These are phyloP conservation scores for Chaetorhynchus papuensis DNA, from an alignment of 2,113 vertebrate genomes.

Conservation along the genomic window DNA sequence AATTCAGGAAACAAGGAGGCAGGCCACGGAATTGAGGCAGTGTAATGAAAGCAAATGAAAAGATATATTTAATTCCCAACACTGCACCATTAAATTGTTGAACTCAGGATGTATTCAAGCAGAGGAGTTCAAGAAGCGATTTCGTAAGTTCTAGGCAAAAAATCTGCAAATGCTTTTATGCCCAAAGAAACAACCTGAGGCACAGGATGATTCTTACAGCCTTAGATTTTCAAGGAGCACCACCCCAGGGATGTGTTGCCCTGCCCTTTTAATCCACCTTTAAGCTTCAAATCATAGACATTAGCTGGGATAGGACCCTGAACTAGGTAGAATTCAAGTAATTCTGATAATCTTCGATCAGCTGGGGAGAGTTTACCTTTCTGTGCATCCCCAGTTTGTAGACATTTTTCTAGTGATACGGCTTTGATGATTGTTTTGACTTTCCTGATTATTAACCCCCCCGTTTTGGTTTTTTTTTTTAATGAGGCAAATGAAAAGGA, in stretches of 20 bases:
- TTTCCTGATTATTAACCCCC: background rate
- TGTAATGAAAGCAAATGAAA: background rate
- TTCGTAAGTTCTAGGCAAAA: background rate
- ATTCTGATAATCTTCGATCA: background rate
- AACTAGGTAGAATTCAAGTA: background rate
- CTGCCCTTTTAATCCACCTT: background rate
- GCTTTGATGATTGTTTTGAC: background rate
- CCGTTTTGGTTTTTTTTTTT: background rate
- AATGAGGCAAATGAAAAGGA: background rate
- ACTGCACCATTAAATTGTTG: background rate
- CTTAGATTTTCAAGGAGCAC: background rate
- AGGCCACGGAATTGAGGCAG: background rate
- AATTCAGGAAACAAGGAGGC: background rate
- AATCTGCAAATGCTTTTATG: background rate
- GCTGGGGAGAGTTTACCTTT: background rate
- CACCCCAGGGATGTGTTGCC: background rate
- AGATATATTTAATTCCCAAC: background rate
- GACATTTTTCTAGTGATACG: background rate
- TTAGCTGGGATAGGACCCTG: background rate
- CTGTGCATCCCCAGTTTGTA: background rate
- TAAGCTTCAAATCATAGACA: background rate
- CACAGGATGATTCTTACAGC: background rate
- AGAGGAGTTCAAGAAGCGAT: background rate
- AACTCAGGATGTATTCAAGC: background rate
- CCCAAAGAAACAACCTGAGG: background rate